A percentile compares a stretch with the other conserved stretches of the same genome.
Conservation (phyloP, 2,797 vertebrate species). For the Amblyraja radiata region DNA sequence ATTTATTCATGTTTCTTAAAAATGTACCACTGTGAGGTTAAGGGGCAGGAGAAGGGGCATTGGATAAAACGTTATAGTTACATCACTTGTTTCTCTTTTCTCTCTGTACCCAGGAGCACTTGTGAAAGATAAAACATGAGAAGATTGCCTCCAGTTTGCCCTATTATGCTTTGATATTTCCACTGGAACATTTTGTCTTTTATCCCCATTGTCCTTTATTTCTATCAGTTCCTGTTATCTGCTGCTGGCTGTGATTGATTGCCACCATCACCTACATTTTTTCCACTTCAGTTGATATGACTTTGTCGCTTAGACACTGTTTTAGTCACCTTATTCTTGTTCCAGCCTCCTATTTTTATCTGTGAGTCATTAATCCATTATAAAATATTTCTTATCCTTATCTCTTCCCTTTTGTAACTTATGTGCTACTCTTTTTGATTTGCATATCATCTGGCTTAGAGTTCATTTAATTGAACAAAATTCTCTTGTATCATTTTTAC, state of each 20-base stretch:
- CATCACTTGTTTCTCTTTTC: not conserved
- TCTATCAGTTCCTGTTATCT: not conserved
- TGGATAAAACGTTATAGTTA: not conserved
- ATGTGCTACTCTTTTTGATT: not conserved
- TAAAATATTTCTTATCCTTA: not conserved
- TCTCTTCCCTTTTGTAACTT: not conserved
- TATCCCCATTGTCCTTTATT: not conserved
- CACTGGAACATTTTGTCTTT: not conserved
- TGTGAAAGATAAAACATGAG: not conserved
- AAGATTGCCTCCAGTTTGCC: not conserved
- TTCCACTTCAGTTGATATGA: not conserved
- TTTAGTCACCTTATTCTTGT: not conserved
- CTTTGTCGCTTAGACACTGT: not conserved
- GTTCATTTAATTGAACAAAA: not conserved
- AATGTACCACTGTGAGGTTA: not conserved
- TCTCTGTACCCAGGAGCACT: not conserved
- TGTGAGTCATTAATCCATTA: not conserved
- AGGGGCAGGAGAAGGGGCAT: not conserved
- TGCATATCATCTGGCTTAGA: not conserved
- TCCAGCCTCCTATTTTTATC: not conserved
- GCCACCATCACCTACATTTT: not conserved
- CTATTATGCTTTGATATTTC: not conserved
- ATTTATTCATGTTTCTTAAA: too few relatives aligned
- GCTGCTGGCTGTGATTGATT: constrained; percentile 16
- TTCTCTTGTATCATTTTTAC: not conserved